Evolutionary conservation across 2,113 vertebrate genomes (phyloP), one percentile per base, ranked within the genome.

Genomic region (Microtus oregoni): DNA sequence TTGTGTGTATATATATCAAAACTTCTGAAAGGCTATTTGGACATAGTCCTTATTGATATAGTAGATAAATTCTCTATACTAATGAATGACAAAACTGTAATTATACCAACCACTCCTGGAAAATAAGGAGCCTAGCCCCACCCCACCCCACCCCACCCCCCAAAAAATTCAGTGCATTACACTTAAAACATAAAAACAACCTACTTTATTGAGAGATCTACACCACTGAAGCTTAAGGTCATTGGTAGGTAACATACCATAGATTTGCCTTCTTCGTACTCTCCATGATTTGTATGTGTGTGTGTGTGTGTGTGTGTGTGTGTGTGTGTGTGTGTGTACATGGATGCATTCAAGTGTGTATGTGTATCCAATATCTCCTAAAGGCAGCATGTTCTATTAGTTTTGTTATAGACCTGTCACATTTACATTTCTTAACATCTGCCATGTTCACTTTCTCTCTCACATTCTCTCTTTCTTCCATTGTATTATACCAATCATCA

Each of bases 1-100:
- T 12, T 9, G 8, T 50, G 1, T 11, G 11, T 50, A 28, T 38
- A 50, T 38, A 44, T 12, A 67, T 63, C 7, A 32, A 47, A 72
- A 90, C 65, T 47, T 81, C 38, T 63, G 8, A 19, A 28, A 50
- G 4, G 22, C 13, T 67, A 11, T 79, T 65, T 30, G 26, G 24
- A 41, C 65, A 1, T 35, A 14, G 22, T 58, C 13, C 38, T 90
- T 70, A 67, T 79, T 65, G 86, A 72, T n/a, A 76, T 28, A 35
- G 13, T 78, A 58, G n/a, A 79, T 58, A 72, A 93, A 76, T 81
- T 79, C 52, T 44, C 44, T 10, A 73, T 10, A 28, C 32, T 44
- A 83, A 73, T 50, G 32, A 93, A 87, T 81, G 35, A 70, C 13
- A 91, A 90, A 86, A 15, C n/a, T 92, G 17, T 5, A 90, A 94